Percentiles rank a stretch among this genome's conserved stretches.
phyloP scores from a whole-genome alignment of 2,797 vertebrate species.

The Silurus lanzhouensis region DNA sequence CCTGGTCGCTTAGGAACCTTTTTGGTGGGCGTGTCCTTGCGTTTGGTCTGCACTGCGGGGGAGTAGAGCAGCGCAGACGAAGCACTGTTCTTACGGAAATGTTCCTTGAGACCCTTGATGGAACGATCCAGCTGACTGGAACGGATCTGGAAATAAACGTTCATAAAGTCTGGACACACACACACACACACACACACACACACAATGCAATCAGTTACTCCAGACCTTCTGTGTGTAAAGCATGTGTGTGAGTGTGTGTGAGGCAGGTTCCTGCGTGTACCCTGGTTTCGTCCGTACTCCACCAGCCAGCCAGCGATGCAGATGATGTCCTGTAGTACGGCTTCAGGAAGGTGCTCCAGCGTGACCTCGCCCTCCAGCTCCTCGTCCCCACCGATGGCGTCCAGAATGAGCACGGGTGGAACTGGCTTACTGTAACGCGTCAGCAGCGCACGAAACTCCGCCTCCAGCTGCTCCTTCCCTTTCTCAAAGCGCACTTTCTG shows the following conservation, averaged over 20 bases:
- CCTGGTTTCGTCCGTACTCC: conserved; percentile 94
- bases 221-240: not conserved
- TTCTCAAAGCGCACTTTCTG: conserved; percentile 96
- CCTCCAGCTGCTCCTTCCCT: conserved; percentile 93
- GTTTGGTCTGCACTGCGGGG: conserved; percentile 92
- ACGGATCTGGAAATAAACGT: conserved; percentile 97
- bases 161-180: conserved; percentile 91
- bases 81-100: conserved; percentile 95
- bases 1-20: conserved; percentile 92
- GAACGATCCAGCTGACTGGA: conserved; percentile 95
- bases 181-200: conserved; percentile 4
- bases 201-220: not conserved
- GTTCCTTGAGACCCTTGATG: conserved; percentile 93
- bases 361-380: conserved; percentile 89
- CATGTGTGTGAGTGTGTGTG: conserved; percentile 2
- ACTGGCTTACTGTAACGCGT: conserved; percentile 91
- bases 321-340: conserved; percentile 86
- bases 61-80: conserved; percentile 90
- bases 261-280: conserved; percentile 63
- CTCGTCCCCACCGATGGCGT: conserved; percentile 86
- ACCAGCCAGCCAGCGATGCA: conserved; percentile 94
- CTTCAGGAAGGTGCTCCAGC: conserved; percentile 91
- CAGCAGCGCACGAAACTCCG: conserved; percentile 90
- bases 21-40: conserved; percentile 97
- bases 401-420: conserved; percentile 92